Conservation (phyloP, 2,113 vertebrate species). For the Petroica traversi region DNA sequence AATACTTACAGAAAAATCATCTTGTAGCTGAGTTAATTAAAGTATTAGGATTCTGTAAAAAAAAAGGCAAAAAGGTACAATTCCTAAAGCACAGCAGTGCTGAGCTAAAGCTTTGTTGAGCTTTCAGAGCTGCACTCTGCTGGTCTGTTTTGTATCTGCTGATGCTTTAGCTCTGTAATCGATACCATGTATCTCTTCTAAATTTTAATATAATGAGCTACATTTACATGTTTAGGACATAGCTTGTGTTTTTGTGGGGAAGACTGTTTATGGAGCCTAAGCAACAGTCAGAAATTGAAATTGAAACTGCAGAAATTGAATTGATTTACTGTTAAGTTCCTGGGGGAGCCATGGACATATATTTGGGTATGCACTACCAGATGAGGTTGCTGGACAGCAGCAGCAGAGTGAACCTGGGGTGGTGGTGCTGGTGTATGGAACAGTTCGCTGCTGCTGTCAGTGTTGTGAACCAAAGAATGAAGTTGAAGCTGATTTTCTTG, state of each 20-base stretch:
- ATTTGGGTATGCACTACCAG: neutral
- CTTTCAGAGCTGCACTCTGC: neutral
- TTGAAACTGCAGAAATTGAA: neutral
- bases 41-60: neutral
- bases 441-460: neutral
- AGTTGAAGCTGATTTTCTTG: neutral
- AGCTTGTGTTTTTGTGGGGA: neutral
- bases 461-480: neutral
- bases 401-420: neutral
- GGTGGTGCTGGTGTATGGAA: neutral
- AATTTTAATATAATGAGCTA: neutral
- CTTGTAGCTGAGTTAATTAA: neutral
- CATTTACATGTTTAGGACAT: neutral
- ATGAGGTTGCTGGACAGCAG: neutral
- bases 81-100: neutral
- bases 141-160: neutral
- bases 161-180: neutral
- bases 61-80: neutral
- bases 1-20: neutral
- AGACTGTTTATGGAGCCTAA: neutral
- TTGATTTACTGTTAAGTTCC: neutral
- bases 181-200: neutral
- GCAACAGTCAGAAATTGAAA: accelerated
- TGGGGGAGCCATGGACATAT: neutral
- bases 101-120: neutral